Base-by-base conservation (phyloP, 2,113 vertebrate species). In the Pedetes capensis region DNA sequence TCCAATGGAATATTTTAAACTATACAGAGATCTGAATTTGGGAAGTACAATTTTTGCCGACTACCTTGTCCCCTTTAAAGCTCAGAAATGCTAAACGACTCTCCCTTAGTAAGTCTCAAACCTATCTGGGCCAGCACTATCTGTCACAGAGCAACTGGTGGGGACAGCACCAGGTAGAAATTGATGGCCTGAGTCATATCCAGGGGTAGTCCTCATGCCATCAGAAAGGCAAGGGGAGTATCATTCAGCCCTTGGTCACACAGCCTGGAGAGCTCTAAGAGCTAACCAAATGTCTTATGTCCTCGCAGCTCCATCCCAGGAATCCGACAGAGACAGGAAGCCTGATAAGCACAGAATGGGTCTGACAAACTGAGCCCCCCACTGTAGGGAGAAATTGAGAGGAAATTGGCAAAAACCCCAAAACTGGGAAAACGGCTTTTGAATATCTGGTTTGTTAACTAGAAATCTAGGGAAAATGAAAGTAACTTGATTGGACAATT, bases 271-370 rank as follows among this genome's bases (percentile, higher is more conserved):
- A 53, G 72, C 39, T 55, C 37, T 55, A 27, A 57, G 29, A 32
- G 29, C 51, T 39, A n/a, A 63, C 78, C 29, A 29, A 17, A 47
- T 13, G 42, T 23, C 59, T 18, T 2, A 42, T 18, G n/a, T 57
- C 51, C 34, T 44, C 51, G n/a, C n/a, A 69, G n/a, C n/a, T n/a
- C 27, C 34, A 49, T 6, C 34, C 95, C 51, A 69, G 44, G n/a
- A n/a, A n/a, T n/a, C n/a, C n/a, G n/a, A n/a, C n/a, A n/a, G n/a
- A n/a, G 37, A 55, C 2, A 49, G 49, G 18, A 55, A 22, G 27
- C n/a, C n/a, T n/a, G n/a, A n/a, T n/a, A n/a, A n/a, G 42, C 18
- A 0, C 4, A 34, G 25, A 47, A 22, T 3, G 11, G 32, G 72
- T 10, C 6, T 9, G 61, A 75, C 37, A 34, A 37, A 53, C 53